Evolutionary conservation across 2,113 vertebrate species (phyloP).

Genomic region (Thamnophis sirtalis): DNA sequence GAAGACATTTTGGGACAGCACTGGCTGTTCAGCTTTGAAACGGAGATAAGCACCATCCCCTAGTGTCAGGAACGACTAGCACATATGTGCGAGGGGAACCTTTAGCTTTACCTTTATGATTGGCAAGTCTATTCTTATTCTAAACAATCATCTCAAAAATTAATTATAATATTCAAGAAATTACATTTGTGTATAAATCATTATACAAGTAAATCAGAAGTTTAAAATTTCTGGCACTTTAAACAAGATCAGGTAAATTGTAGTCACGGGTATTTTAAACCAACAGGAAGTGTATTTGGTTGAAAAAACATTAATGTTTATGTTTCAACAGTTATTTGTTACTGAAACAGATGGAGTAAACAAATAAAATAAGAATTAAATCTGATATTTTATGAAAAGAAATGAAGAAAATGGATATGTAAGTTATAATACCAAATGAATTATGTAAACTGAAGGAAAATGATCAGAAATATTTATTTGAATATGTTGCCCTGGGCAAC

Average conservation of each 20-base stretch:
- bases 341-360: not conserved
- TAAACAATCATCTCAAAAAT: not conserved
- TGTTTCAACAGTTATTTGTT: not conserved
- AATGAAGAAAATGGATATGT: not conserved
- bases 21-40: no score
- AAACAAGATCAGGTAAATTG: not conserved
- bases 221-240: not conserved
- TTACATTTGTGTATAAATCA: not conserved
- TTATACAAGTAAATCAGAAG: not conserved
- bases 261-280: not conserved
- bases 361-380: not conserved
- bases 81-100: no score
- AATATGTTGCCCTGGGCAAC: not conserved
- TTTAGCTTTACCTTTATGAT: not conserved
- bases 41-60: no score
- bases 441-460: not conserved
- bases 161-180: not conserved
- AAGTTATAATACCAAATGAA: not conserved
- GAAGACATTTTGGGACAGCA: no score
- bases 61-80: no score
- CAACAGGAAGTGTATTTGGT: not conserved
- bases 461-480: conserved; percentile 8
- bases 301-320: not conserved
- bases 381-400: not conserved
- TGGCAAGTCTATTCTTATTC: not conserved